phyloP scores from a whole-genome alignment of 2,113 vertebrate species.

The Urocitellus parryii region DNA sequence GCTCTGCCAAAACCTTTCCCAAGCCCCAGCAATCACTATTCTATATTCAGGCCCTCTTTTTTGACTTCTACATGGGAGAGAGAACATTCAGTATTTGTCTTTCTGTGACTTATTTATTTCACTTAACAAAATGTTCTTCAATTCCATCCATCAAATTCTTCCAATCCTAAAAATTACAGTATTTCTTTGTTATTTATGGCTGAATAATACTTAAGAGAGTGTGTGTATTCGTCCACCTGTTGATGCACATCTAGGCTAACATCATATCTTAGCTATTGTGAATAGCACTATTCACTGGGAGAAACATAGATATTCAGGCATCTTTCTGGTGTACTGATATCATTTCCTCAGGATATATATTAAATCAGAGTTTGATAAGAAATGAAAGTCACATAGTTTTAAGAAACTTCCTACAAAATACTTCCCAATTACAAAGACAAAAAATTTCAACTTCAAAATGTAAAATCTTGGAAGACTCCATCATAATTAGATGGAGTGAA shows the following conservation, averaged over 20 bases:
- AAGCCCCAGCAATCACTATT: background rate
- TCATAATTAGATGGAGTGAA: background rate
- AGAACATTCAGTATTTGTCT: background rate
- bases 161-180: background rate
- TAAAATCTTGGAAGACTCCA: background rate
- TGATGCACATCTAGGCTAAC: background rate
- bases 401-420: background rate
- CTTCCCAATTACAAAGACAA: background rate
- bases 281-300: background rate
- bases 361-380: background rate
- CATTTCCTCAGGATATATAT: background rate
- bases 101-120: background rate
- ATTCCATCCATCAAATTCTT: background rate
- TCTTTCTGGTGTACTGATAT: background rate
- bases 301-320: no score
- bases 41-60: background rate
- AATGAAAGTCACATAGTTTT: background rate
- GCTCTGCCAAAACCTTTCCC: no score
- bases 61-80: background rate
- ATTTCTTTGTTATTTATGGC: background rate
- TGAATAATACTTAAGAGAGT: background rate
- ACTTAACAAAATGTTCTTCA: background rate
- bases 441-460: background rate
- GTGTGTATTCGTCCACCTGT: background rate
- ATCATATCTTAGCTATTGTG: background rate